These are phyloP conservation scores for Xiphydria camelus DNA, from an alignment of 2,888 invertebrate species.

Conservation along the genomic window DNA sequence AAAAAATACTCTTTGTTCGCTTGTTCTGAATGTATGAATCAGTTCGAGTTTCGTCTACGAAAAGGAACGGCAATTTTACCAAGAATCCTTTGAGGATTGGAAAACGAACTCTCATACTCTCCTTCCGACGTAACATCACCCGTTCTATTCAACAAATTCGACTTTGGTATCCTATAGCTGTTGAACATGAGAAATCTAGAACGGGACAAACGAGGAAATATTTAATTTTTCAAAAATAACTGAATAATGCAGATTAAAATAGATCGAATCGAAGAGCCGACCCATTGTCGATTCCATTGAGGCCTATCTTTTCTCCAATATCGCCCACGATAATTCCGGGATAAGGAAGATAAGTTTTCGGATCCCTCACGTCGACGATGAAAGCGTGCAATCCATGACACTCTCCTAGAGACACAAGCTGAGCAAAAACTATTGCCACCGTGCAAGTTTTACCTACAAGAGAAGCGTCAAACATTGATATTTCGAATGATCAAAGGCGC, in stretches of 20 bases:
- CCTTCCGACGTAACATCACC: constrained; percentile 89
- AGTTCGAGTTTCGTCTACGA: neutral
- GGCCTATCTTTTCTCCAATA: constrained; percentile 90
- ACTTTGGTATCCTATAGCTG: constrained; percentile 83
- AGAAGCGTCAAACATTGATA: too few relatives aligned
- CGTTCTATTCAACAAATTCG: constrained; percentile 82
- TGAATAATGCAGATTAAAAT: neutral
- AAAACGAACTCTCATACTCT: constrained; percentile 85
- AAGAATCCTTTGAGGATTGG: constrained; percentile 82
- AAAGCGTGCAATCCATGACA: constrained; percentile 89
- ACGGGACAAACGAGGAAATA: constrained; percentile 28
- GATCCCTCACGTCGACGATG: constrained; percentile 82
- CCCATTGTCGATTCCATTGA: constrained; percentile 94
- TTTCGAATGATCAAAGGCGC: too few relatives aligned
- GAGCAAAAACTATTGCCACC: constrained; percentile 86
- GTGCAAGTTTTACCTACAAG: constrained; percentile 80
- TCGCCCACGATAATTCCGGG: constrained; percentile 89
- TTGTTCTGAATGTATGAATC: neutral
- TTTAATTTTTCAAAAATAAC: neutral
- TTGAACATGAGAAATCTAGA: constrained; percentile 83
- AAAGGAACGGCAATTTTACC: constrained; percentile 57
- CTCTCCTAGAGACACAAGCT: constrained; percentile 76
- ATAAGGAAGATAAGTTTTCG: constrained; percentile 73
- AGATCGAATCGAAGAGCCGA: constrained; percentile 46
- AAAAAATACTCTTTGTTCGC: neutral